Base-by-base conservation (phyloP, 2,113 vertebrate species). In the Chaetops frenatus region DNA sequence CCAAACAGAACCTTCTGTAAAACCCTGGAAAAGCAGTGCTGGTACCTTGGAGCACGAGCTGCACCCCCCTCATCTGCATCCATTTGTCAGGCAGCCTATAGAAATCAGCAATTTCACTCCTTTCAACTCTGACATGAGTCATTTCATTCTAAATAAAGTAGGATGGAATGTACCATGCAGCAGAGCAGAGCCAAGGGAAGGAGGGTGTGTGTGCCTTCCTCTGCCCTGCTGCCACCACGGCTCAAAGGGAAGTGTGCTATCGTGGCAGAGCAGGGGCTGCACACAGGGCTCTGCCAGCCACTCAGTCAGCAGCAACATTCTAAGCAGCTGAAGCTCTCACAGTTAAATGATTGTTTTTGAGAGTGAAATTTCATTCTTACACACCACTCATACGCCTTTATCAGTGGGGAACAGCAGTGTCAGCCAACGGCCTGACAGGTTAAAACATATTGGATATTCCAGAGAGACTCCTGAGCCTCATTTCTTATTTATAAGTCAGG, bases 371-470 rank as follows among this genome's bases (percentile, higher is more conserved):
- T 50, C 50, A 47, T 86, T 81, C 50, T 36, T n/a, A 11, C 40
- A 38, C 23, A 50, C 16, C 53, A 18, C 66, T 72, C 33, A 2
- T 4, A 61, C 2, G 15, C 64, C 62, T 93, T 91, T 94, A 95
- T 94, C 96, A 87, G 81, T 3, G 36, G 71, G 51, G 56, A 96
- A 82, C 94, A 85, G 92, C 86, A 83, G 70, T 80, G 70, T 78
- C 94, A 92, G 57, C 78, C 94, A 74, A n/a, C 6, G 33, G 67
- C 25, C 86, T 86, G 67, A 67, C 78, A 88, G 70, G 60, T 60
- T 87, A 83, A 96, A 84, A 76, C 48, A 53, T 19, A 91, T 6
- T 83, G 73, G 42, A 44, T 64, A 74, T 87, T 93, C 65, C 28
- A n/a, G 72, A 81, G 70, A 88, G 40, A 57, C 56, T 86, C 61